A percentile compares a stretch with the other conserved stretches of the same genome.
phyloP scores from a whole-genome alignment of 2,888 invertebrate species.

The Drosophila mettleri region DNA sequence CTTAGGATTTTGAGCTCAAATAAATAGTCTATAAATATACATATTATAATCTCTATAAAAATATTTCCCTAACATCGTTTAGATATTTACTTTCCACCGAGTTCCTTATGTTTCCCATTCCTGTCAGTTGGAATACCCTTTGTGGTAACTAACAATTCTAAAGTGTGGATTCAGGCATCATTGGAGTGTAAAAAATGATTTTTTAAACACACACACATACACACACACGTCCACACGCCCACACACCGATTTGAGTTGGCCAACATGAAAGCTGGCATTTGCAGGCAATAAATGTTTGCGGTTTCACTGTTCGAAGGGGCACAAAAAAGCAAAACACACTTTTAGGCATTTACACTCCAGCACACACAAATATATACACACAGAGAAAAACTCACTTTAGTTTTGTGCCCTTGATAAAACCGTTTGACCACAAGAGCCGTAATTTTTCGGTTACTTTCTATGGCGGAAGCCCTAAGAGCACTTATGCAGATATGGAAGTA shows the following conservation, averaged over 20 bases:
- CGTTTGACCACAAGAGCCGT: slow-evolving; percentile 73
- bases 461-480: slow-evolving; percentile 62
- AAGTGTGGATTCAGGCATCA: slow-evolving; percentile 47
- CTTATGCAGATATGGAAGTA: slow-evolving; percentile 37
- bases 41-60: not conserved
- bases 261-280: slow-evolving; percentile 76
- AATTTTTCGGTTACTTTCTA: slow-evolving; percentile 78
- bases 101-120: not conserved
- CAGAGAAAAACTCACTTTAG: slow-evolving; percentile 18
- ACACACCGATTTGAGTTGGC: slow-evolving; percentile 23
- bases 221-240: not conserved
- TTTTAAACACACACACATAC: slow-evolving; percentile 48
- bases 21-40: too few species aligned
- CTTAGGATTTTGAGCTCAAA: too few species aligned
- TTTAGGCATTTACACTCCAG: slow-evolving; percentile 72
- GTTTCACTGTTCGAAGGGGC: slow-evolving; percentile 63
- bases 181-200: slow-evolving; percentile 71
- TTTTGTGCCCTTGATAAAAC: slow-evolving; percentile 46
- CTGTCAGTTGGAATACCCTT: slow-evolving; percentile 3
- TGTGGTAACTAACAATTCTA: slow-evolving; percentile 12
- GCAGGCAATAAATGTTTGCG: slow-evolving; percentile 77
- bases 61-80: not conserved
- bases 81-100: not conserved
- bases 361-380: slow-evolving; percentile 20
- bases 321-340: slow-evolving; percentile 51